Percentiles rank a stretch among this genome's conserved stretches.
These are phyloP conservation scores for Parnassius smintheus DNA, from an alignment of 2,888 invertebrate species.

Conservation along the genomic window DNA sequence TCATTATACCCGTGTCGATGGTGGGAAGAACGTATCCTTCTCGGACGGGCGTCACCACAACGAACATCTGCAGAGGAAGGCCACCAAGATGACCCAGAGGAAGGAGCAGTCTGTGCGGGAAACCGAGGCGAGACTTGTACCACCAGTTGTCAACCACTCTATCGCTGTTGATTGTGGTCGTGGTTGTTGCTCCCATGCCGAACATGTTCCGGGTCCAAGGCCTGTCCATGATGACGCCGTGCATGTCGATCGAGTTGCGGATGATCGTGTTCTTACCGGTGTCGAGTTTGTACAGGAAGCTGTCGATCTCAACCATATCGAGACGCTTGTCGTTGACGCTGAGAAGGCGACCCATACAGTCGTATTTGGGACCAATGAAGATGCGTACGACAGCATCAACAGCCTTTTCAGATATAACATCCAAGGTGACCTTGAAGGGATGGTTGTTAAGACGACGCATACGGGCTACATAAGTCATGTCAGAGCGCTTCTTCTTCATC, in stretches of 20 bases:
- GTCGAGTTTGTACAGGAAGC: conserved; percentile 82
- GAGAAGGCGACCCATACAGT: conserved; percentile 82
- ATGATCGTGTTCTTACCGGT: conserved; percentile 85
- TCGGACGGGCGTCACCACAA: conserved; percentile 81
- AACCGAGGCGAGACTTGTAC: conserved; percentile 78
- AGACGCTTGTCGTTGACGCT: conserved; percentile 68
- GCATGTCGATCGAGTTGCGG: conserved; percentile 85
- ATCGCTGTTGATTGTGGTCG: conserved; percentile 72
- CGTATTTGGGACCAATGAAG: conserved; percentile 86
- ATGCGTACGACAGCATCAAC: conserved; percentile 83
- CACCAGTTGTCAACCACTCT: conserved; percentile 78
- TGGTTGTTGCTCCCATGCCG: conserved; percentile 40
- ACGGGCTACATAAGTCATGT: conserved; percentile 76
- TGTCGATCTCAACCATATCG: conserved; percentile 73
- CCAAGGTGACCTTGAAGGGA: conserved; percentile 82
- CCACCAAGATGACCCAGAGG: conserved; percentile 86
- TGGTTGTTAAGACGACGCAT: conserved; percentile 85
- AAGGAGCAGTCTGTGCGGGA: conserved; percentile 85
- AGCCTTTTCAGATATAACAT: conserved; percentile 79
- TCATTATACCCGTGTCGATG: conserved; percentile 70
- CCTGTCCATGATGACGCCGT: conserved; percentile 83
- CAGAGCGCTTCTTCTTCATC: conserved; percentile 71
- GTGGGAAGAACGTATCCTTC: conserved; percentile 67
- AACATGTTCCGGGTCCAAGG: conserved; percentile 60
- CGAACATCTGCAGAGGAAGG: conserved; percentile 82